phyloP scores from a whole-genome alignment of 2,797 vertebrate species.

The Neosilurus hyrtlii region DNA sequence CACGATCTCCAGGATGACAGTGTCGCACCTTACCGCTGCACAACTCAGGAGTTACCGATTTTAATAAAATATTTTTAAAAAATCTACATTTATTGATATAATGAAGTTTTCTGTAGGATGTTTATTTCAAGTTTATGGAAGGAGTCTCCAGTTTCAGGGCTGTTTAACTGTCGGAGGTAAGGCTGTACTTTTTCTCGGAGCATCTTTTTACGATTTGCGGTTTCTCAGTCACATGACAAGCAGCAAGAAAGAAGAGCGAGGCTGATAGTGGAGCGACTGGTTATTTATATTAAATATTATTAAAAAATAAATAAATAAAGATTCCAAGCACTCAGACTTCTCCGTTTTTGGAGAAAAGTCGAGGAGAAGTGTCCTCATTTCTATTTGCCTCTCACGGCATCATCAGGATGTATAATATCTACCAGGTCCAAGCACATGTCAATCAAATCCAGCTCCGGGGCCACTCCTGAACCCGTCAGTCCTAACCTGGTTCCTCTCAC shows the following conservation, averaged over 20 bases:
- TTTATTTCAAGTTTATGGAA: not conserved
- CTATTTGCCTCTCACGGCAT: slow-evolving; percentile 1
- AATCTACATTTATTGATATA: not conserved
- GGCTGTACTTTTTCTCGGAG: not conserved
- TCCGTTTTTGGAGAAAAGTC: not conserved
- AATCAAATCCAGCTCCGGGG: slow-evolving; percentile 28
- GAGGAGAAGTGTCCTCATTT: not conserved
- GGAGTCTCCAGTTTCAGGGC: not conserved
- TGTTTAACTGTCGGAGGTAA: not conserved
- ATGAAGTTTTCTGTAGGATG: not conserved
- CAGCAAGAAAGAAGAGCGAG: not conserved
- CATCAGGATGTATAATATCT: slow-evolving; percentile 3
- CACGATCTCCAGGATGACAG: no score
- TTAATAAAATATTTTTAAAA: no score
- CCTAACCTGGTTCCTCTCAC: slow-evolving; percentile 10
- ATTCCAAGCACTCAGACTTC: not conserved
- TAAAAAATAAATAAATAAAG: not conserved
- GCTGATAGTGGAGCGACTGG: no score
- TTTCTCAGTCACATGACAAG: not conserved
- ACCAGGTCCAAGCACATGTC: not conserved
- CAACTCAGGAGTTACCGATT: no score
- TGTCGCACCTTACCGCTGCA: no score
- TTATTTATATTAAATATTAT: not conserved
- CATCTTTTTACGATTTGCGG: not conserved
- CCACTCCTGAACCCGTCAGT: slow-evolving; percentile 1